phyloP scores from a whole-genome alignment of 1,140 invertebrate genomes.

The Oreohelix idahoensis region DNA sequence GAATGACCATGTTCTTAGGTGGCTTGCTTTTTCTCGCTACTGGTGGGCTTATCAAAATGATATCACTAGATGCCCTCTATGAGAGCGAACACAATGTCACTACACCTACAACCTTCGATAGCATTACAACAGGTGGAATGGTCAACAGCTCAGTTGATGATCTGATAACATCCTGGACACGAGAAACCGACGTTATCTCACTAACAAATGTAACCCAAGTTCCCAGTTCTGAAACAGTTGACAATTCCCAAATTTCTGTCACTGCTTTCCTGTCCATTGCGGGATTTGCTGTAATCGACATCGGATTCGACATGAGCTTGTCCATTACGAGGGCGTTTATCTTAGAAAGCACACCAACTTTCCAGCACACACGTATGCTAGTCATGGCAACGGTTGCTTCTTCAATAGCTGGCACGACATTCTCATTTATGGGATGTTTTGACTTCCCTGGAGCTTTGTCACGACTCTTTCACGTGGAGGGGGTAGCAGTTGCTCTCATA shows the following conservation, averaged over 20 bases:
- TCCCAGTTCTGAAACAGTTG: background rate
- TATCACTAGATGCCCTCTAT: background rate
- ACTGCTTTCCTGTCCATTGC: slow-evolving; percentile 20
- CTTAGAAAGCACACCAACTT: background rate
- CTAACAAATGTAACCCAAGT: background rate
- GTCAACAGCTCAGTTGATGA: background rate
- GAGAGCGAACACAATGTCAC: background rate
- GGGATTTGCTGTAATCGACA: slow-evolving; percentile 14
- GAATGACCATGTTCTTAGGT: slow-evolving; percentile 20
- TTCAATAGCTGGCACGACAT: slow-evolving; percentile 4
- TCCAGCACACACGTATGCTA: slow-evolving; percentile 19
- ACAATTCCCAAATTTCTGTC: background rate
- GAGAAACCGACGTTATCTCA: background rate
- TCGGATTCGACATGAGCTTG: slow-evolving; percentile 26
- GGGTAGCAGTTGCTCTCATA: slow-evolving; percentile 5
- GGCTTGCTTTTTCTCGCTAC: background rate
- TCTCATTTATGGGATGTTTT: slow-evolving; percentile 10
- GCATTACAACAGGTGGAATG: background rate
- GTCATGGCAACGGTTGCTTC: background rate
- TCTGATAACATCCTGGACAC: background rate
- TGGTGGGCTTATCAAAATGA: slow-evolving; percentile 16
- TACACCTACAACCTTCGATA: background rate
- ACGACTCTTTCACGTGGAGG: slow-evolving; percentile 13
- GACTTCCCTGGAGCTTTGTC: background rate
- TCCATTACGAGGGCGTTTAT: slow-evolving; percentile 18